phyloP scores from a whole-genome alignment of 2,888 invertebrate species.

The Priocnemis perturbator region DNA sequence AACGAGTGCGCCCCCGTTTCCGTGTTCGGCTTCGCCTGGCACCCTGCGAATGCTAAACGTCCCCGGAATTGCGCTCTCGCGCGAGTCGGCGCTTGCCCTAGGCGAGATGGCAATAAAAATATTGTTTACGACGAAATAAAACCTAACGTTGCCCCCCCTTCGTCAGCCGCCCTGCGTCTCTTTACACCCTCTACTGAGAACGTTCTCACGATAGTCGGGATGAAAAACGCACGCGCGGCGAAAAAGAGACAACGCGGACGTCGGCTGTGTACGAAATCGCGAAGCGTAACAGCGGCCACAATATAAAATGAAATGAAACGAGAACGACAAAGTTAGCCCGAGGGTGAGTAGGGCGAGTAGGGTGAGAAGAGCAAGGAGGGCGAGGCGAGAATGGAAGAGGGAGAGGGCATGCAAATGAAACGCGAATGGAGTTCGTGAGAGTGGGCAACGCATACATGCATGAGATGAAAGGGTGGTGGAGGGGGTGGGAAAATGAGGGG shows the following conservation, averaged over 20 bases:
- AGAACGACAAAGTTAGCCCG: conserved; percentile 18
- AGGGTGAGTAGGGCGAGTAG: background rate
- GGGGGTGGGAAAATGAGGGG: background rate
- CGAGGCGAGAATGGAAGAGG: background rate
- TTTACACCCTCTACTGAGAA: conserved; percentile 6
- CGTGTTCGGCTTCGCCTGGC: background rate
- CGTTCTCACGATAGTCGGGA: conserved; percentile 16
- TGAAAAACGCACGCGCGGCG: conserved; percentile 24
- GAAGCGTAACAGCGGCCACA: conserved; percentile 26
- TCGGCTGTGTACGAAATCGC: conserved; percentile 22
- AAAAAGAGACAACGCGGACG: background rate
- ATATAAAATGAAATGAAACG: conserved; percentile 37
- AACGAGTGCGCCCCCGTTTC: too few species aligned
- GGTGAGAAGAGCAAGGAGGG: background rate
- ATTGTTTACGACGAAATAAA: conserved; percentile 51
- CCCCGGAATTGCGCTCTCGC: conserved; percentile 31
- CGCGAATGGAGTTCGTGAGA: background rate
- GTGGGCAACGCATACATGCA: background rate
- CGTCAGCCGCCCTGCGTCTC: too few species aligned
- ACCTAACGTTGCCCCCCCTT: conserved; percentile 12
- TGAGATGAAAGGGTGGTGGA: background rate
- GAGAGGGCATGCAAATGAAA: background rate
- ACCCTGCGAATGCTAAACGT: conserved; percentile 20
- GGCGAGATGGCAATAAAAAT: conserved; percentile 49
- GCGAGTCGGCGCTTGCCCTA: conserved; percentile 12